These are phyloP conservation scores for Leptinotarsa texana DNA, from an alignment of 1,140 invertebrate species.

Conservation along the genomic window DNA sequence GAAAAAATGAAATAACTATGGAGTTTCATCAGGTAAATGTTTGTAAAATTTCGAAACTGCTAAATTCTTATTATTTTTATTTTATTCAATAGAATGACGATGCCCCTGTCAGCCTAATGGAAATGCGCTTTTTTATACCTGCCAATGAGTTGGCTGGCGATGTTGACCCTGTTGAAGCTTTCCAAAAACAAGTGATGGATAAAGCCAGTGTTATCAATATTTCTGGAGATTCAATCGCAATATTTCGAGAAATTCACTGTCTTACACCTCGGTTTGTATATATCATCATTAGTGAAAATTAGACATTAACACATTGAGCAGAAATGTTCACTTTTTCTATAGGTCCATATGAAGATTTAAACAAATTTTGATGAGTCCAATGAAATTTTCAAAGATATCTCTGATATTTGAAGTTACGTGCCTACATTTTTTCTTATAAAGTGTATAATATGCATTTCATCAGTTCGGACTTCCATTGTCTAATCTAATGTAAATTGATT, in stretches of 20 bases:
- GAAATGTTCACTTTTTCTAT: slow-evolving; percentile 15
- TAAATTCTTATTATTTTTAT: background rate
- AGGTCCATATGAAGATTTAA: too few relatives aligned
- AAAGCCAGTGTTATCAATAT: slow-evolving; percentile 98
- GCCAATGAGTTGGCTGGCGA: slow-evolving; percentile 80
- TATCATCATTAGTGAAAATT: slow-evolving; percentile 11
- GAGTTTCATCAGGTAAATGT: slow-evolving; percentile 89
- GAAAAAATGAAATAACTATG: slow-evolving; percentile 97
- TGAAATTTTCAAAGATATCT: too few relatives aligned
- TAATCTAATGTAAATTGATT: too few relatives aligned
- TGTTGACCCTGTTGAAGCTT: slow-evolving; percentile 90
- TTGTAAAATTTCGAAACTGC: background rate
- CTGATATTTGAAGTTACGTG: too few relatives aligned
- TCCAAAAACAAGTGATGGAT: slow-evolving; percentile 93
- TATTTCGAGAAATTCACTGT: slow-evolving; percentile 96
- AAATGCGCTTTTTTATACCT: slow-evolving; percentile 98
- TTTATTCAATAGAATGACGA: slow-evolving; percentile 83
- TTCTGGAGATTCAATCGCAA: slow-evolving; percentile 96
- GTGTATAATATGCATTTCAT: too few relatives aligned
- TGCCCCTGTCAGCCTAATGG: slow-evolving; percentile 93
- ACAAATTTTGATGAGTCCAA: too few relatives aligned
- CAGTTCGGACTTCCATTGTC: too few relatives aligned
- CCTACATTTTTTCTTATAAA: too few relatives aligned
- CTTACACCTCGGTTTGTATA: slow-evolving; percentile 86
- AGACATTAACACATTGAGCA: slow-evolving; percentile 7